A percentile compares a stretch with the other conserved stretches of the same genome.
Evolutionary conservation across 2,113 vertebrate species (phyloP).

Genomic region (Limanda limanda): DNA sequence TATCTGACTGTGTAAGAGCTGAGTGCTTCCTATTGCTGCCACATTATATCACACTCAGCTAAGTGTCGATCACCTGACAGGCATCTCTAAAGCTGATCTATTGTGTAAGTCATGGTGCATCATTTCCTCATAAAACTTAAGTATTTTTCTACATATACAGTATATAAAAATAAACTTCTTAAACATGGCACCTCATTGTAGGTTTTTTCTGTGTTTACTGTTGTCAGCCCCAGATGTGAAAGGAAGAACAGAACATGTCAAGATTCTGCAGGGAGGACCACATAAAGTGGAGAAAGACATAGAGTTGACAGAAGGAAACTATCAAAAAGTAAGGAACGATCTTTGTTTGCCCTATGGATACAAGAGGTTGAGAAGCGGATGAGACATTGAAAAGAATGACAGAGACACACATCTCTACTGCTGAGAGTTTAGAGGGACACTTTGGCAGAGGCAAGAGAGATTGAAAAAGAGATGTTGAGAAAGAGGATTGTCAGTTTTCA

Average conservation of each 20-base stretch:
- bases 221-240: not conserved
- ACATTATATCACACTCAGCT: conserved; percentile 24
- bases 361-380: too few relatives aligned
- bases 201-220: not conserved
- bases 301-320: not conserved
- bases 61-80: not conserved
- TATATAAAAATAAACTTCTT: not conserved
- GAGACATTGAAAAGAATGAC: conserved; percentile 7
- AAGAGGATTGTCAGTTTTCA: not conserved
- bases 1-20: conserved; percentile 3
- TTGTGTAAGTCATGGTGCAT: not conserved
- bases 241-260: not conserved
- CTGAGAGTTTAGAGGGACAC: conserved; percentile 19
- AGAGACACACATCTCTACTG: not conserved
- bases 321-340: not conserved
- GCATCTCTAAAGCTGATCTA: not conserved
- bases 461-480: not conserved
- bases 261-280: not conserved
- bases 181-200: not conserved
- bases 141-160: not conserved
- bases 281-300: not conserved
- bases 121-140: not conserved
- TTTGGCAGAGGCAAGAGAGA: not conserved
- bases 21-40: conserved; percentile 23
- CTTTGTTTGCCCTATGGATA: too few relatives aligned